phyloP scores from a whole-genome alignment of 1,140 invertebrate genomes.

The Nasonia longicornis region DNA sequence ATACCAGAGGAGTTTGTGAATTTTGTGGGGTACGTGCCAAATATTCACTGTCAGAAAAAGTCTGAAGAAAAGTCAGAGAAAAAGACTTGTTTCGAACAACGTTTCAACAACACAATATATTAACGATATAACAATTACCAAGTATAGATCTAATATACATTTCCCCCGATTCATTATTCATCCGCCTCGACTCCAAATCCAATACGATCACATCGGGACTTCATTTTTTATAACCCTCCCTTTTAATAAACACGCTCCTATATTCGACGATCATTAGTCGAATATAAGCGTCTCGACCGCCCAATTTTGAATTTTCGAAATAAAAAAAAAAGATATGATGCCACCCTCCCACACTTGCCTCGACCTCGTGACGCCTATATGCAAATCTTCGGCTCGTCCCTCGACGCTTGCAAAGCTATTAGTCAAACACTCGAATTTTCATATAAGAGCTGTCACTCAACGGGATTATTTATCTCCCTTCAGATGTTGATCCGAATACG shows the following conservation, averaged over 20 bases:
- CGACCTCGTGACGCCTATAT: background rate
- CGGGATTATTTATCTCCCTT: constrained; percentile 59
- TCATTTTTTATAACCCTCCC: background rate
- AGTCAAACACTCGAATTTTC: constrained; percentile 63
- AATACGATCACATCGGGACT: background rate
- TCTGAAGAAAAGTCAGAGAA: no score
- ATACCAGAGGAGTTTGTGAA: no score
- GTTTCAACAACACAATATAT: no score
- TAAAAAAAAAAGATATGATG: background rate
- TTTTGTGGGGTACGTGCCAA: no score
- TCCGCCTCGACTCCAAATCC: background rate
- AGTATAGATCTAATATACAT: background rate
- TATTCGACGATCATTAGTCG: background rate
- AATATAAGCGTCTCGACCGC: background rate
- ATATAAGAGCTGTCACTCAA: constrained; percentile 62
- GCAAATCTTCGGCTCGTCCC: background rate
- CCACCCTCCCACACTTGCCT: background rate
- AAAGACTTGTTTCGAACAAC: no score
- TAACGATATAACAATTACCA: no score
- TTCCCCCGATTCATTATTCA: background rate
- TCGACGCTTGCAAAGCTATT: constrained; percentile 52
- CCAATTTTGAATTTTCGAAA: background rate
- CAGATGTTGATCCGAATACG: constrained; percentile 17
- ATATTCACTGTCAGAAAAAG: no score
- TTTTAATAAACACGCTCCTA: constrained; percentile 7